Conservation (phyloP, 2,888 invertebrate genomes). For the Camptogramma bilineatum region DNA sequence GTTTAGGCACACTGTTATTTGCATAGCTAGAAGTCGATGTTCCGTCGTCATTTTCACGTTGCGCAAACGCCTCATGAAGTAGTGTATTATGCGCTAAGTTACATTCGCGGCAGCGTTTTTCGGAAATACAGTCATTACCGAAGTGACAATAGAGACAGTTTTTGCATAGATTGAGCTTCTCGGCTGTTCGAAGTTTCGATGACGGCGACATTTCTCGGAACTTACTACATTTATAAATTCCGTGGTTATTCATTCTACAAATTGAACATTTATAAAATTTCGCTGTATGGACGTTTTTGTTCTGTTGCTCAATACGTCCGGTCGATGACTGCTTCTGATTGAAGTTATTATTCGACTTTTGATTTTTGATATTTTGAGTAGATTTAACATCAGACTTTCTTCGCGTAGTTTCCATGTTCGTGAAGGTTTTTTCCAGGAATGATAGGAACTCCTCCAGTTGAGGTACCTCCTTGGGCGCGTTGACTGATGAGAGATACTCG, state of each 20-base stretch:
- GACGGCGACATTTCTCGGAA: too few species aligned
- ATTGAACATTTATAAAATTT: too few species aligned
- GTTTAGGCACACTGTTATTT: too few species aligned
- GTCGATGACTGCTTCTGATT: too few species aligned
- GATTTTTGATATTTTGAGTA: too few species aligned
- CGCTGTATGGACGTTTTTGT: background rate
- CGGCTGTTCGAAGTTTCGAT: too few species aligned
- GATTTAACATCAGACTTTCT: too few species aligned
- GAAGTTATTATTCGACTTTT: too few species aligned
- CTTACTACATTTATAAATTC: too few species aligned
- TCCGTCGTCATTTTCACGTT: background rate
- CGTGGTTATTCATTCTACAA: too few species aligned
- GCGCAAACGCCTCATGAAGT: background rate
- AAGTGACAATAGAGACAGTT: background rate
- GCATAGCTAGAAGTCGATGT: background rate
- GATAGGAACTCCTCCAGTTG: background rate
- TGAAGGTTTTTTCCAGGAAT: background rate
- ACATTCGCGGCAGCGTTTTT: background rate
- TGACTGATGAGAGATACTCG: background rate
- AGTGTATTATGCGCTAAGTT: background rate
- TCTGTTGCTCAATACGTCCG: background rate
- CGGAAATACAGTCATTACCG: background rate
- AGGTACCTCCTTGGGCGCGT: background rate
- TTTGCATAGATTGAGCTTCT: background rate
- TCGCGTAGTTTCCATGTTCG: background rate